phyloP scores from a whole-genome alignment of 2,113 vertebrate genomes.

The Pseudorhombus dupliciocellatus region DNA sequence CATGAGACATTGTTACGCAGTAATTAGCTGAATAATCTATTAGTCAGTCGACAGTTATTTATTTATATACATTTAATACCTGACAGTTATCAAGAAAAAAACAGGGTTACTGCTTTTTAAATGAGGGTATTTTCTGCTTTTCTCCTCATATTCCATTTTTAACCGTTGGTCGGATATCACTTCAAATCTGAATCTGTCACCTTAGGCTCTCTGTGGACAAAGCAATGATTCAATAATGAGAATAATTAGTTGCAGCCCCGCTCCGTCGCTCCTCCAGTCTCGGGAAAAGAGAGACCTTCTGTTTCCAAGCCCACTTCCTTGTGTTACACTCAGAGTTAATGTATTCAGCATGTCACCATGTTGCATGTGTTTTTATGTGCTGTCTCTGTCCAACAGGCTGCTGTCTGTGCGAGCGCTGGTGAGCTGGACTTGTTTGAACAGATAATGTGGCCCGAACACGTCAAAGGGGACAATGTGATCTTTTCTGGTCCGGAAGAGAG shows the following conservation, averaged over 20 bases:
- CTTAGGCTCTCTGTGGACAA: neutral
- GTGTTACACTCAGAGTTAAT: constrained; percentile 47
- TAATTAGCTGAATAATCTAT: neutral
- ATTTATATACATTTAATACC: no score
- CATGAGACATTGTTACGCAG: no score
- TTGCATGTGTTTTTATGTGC: constrained; percentile 32
- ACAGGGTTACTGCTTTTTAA: neutral
- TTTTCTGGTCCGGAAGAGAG: constrained; percentile 70
- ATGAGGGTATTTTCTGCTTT: no score
- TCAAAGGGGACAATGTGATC: constrained; percentile 72
- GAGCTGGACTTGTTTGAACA: constrained; percentile 59
- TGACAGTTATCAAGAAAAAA: no score
- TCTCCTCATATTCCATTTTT: no score
- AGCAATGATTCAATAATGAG: constrained; percentile 3
- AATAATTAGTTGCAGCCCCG: constrained; percentile 12
- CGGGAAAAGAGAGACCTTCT: constrained; percentile 37
- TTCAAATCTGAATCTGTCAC: constrained; percentile 6
- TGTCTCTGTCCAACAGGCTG: constrained; percentile 41
- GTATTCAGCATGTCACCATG: constrained; percentile 50
- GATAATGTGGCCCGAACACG: constrained; percentile 52
- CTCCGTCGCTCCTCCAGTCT: constrained; percentile 13
- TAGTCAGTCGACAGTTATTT: no score
- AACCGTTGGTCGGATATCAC: neutral
- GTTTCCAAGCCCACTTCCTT: constrained; percentile 29
- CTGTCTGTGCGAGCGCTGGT: constrained; percentile 37